Evolutionary conservation across 2,888 invertebrate genomes (phyloP).

Genomic region (Margaritifera margaritifera): DNA sequence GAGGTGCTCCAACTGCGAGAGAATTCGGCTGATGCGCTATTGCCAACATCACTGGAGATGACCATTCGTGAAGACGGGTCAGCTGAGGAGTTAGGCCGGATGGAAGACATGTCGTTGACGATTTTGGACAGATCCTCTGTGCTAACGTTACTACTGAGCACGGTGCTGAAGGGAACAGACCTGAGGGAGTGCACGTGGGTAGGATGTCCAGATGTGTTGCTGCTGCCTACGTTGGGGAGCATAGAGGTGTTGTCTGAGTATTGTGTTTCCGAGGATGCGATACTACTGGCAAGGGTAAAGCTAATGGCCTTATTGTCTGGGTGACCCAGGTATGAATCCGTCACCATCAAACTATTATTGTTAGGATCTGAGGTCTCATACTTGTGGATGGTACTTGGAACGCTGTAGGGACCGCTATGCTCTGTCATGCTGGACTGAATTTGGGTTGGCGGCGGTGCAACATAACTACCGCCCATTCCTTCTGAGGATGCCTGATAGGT

Average conservation of each 20-base stretch:
- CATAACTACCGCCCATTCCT: too few species aligned
- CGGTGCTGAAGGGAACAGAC: slow-evolving; percentile 16
- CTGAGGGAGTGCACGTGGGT: slow-evolving; percentile 13
- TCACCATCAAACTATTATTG: slow-evolving; percentile 33
- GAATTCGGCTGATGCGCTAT: slow-evolving; percentile 31
- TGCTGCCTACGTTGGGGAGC: slow-evolving; percentile 55
- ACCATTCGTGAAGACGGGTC: slow-evolving; percentile 25
- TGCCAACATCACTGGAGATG: slow-evolving; percentile 35
- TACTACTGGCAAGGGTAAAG: slow-evolving; percentile 40
- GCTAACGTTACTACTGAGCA: slow-evolving; percentile 29
- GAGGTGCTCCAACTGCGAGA: slow-evolving; percentile 43
- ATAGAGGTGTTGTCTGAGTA: slow-evolving; percentile 55
- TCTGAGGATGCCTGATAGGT: too few species aligned
- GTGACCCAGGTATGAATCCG: slow-evolving; percentile 37
- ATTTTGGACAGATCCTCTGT: slow-evolving; percentile 46
- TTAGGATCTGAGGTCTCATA: slow-evolving; percentile 29
- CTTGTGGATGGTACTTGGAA: slow-evolving; percentile 45
- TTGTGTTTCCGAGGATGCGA: slow-evolving; percentile 41
- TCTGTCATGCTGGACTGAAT: slow-evolving; percentile 5
- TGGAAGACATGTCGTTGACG: slow-evolving; percentile 42
- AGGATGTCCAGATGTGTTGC: slow-evolving; percentile 48
- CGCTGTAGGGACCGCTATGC: slow-evolving; percentile 52
- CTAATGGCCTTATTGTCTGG: slow-evolving; percentile 31
- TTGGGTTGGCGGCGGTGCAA: slow-evolving; percentile 2
- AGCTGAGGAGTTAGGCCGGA: slow-evolving; percentile 30